Evolutionary conservation across 2,113 vertebrate species (phyloP).

Genomic region (Collichthys lucidus): DNA sequence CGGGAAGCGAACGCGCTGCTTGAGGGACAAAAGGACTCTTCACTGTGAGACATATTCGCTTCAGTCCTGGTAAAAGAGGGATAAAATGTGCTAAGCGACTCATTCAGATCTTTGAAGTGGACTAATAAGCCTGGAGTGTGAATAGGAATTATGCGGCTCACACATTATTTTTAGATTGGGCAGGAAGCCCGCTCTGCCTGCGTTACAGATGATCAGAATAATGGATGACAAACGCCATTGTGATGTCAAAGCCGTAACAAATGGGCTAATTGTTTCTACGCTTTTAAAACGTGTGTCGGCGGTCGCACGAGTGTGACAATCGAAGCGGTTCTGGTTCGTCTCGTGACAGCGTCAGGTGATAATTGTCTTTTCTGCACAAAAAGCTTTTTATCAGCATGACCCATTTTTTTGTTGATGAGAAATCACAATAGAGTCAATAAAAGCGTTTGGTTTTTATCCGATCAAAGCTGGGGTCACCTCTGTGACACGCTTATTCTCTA

Average conservation of each 20-base stretch:
- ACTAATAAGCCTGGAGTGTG: conserved; percentile 44
- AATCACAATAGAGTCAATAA: background rate
- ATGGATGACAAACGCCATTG: conserved; percentile 30
- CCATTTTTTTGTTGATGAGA: background rate
- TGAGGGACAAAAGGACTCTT: conserved; percentile 6
- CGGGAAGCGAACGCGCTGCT: background rate
- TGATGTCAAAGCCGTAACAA: conserved; percentile 15
- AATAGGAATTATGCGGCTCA: conserved; percentile 46
- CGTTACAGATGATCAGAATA: conserved; percentile 29
- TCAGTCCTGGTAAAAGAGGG: conserved; percentile 21
- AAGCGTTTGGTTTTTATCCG: background rate
- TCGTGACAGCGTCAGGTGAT: conserved; percentile 24
- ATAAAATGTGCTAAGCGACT: conserved; percentile 37
- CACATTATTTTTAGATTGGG: conserved; percentile 35
- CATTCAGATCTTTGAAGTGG: conserved; percentile 41
- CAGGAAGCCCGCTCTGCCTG: conserved; percentile 22
- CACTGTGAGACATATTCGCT: conserved; percentile 3
- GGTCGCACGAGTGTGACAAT: conserved; percentile 24
- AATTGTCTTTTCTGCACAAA: background rate
- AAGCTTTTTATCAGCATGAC: background rate
- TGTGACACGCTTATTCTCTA: background rate
- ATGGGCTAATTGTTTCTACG: conserved; percentile 19
- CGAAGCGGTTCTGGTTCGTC: background rate
- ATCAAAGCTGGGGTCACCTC: background rate
- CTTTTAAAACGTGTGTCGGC: conserved; percentile 23